Percentiles rank a stretch among this genome's conserved stretches.
phyloP scores from a whole-genome alignment of 2,888 invertebrate species.

The Tenthredo amoena region DNA sequence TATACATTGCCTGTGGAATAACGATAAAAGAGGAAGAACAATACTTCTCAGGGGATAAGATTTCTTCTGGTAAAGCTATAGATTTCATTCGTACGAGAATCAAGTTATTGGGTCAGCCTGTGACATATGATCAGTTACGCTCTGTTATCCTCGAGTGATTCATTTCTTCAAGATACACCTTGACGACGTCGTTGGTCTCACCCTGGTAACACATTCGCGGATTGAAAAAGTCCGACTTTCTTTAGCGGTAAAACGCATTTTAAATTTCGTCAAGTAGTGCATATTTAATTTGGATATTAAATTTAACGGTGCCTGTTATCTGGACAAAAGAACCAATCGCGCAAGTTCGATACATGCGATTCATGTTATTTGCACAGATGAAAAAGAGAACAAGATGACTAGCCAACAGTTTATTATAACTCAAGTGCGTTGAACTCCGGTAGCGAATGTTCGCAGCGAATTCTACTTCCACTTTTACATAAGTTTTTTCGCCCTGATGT shows the following conservation, averaged over 20 bases:
- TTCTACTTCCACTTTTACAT: background rate
- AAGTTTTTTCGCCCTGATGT: background rate
- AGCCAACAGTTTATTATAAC: background rate
- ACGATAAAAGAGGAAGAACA: background rate
- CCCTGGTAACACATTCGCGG: conserved; percentile 9
- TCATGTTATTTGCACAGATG: background rate
- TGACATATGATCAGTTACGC: conserved; percentile 48
- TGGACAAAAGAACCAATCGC: background rate
- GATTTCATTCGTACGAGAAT: background rate
- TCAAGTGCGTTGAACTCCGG: background rate
- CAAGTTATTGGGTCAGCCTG: conserved; percentile 14
- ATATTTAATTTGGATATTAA: background rate
- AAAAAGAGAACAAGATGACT: background rate
- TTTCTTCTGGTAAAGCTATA: conserved; percentile 1
- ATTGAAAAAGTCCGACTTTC: conserved; percentile 8
- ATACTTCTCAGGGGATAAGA: background rate
- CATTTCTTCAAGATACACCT: conserved; percentile 14
- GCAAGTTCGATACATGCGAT: background rate
- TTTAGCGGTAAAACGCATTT: conserved; percentile 9
- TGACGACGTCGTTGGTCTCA: conserved; percentile 6
- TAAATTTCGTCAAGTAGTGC: background rate
- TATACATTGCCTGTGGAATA: background rate
- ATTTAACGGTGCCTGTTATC: background rate
- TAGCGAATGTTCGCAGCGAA: background rate
- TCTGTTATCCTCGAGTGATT: conserved; percentile 42